A percentile compares a stretch with the other conserved stretches of the same genome.
These are phyloP conservation scores for Xestia ashworthii DNA, from an alignment of 2,888 invertebrate genomes.

Conservation along the genomic window DNA sequence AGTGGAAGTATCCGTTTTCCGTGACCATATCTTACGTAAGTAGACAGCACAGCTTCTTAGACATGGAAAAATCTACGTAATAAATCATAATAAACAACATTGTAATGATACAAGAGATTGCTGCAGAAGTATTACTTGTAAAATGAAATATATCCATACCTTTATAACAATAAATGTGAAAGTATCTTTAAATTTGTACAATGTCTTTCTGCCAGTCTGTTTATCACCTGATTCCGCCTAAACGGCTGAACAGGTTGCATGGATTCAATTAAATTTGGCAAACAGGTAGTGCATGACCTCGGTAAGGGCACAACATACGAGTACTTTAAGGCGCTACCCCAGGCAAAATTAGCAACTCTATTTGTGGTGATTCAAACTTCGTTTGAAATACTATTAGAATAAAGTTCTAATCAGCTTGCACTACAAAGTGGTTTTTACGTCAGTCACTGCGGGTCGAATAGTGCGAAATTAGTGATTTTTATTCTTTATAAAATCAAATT, in stretches of 20 bases:
- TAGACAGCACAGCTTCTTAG: constrained; percentile 6
- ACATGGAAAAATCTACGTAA: constrained; percentile 52
- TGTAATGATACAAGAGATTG: not conserved
- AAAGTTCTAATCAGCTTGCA: too few species aligned
- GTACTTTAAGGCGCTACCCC: too few species aligned
- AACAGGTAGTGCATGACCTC: not conserved
- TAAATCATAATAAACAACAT: constrained; percentile 57
- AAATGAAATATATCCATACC: not conserved
- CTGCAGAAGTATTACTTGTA: constrained; percentile 45
- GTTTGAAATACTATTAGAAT: too few species aligned
- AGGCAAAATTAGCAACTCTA: too few species aligned
- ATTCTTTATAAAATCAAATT: too few species aligned
- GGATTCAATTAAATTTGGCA: not conserved
- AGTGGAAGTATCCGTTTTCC: constrained; percentile 31
- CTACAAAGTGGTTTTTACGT: too few species aligned
- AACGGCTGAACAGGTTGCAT: not conserved
- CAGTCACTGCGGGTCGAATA: too few species aligned
- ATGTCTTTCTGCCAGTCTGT: not conserved
- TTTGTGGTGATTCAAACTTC: too few species aligned
- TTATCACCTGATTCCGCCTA: not conserved
- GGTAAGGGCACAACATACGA: too few species aligned
- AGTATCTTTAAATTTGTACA: not conserved
- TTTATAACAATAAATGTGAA: not conserved
- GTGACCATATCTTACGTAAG: constrained; percentile 42
- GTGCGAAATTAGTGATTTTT: too few species aligned